phyloP scores from a whole-genome alignment of 2,113 vertebrate species.

The Petroica traversi region DNA sequence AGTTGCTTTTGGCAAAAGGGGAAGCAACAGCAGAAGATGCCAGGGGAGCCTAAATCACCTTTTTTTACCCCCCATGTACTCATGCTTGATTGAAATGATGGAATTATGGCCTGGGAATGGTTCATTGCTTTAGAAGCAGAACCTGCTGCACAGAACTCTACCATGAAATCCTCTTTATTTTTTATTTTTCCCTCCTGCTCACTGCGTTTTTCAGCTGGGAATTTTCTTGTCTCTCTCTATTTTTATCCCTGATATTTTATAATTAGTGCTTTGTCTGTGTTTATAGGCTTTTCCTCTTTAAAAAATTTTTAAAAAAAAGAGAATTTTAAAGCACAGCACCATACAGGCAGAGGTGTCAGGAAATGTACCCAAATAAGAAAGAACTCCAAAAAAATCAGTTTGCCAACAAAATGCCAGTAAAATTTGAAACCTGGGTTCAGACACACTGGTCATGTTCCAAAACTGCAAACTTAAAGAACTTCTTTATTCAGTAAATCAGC shows the following conservation, averaged over 20 bases:
- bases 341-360: conserved; percentile 74
- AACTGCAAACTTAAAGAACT: conserved; percentile 73
- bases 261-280: conserved; percentile 61
- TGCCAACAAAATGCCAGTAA: conserved; percentile 81
- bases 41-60: neutral
- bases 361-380: conserved; percentile 72
- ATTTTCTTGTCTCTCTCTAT: conserved; percentile 20
- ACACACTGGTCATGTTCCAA: conserved; percentile 74
- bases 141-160: neutral
- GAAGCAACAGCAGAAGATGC: neutral
- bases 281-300: conserved; percentile 39
- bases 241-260: conserved; percentile 55
- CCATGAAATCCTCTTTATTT: neutral
- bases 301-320: conserved; percentile 57
- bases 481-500: conserved; percentile 78
- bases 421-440: conserved; percentile 74
- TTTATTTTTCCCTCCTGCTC: neutral
- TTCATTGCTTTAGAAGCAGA: neutral
- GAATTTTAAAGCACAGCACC: conserved; percentile 40
- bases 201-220: conserved; percentile 21
- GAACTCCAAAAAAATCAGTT: conserved; percentile 57
- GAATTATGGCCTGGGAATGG: neutral
- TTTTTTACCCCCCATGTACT: neutral
- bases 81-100: neutral
- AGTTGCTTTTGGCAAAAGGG: neutral